These are phyloP conservation scores for Peromyscus nudipes DNA, from an alignment of 2,797 vertebrate genomes.

Conservation along the genomic window DNA sequence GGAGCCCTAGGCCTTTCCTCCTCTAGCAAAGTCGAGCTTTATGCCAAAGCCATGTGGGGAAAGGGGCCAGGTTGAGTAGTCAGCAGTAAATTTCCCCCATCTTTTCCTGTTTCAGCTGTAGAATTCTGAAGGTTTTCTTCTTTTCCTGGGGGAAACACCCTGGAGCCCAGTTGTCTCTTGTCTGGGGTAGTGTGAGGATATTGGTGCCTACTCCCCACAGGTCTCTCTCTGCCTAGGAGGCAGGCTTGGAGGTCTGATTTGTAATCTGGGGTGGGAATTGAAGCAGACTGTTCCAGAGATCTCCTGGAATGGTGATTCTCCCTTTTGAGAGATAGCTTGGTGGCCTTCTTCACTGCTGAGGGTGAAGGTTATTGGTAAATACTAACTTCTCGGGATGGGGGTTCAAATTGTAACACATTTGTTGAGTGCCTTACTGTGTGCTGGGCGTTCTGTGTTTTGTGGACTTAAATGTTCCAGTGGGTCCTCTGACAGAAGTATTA, in stretches of 20 bases:
- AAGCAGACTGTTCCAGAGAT: neutral
- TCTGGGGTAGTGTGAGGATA: neutral
- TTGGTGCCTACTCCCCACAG: neutral
- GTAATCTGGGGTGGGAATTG: neutral
- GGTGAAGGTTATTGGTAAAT: constrained; percentile 11
- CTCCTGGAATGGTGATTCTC: neutral
- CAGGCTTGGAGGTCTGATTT: neutral
- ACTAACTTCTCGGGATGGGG: neutral
- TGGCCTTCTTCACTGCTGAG: neutral
- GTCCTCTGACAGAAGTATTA: neutral
- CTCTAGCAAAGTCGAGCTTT: neutral
- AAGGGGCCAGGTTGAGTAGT: neutral
- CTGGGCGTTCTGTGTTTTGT: neutral
- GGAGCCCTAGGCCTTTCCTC: neutral
- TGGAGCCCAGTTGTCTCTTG: neutral
- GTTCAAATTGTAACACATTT: neutral
- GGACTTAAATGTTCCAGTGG: neutral
- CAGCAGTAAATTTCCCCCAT: neutral
- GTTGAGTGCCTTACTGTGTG: neutral
- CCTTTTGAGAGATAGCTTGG: neutral
- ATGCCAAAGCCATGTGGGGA: neutral
- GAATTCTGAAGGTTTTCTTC: neutral
- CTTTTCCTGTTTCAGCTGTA: neutral
- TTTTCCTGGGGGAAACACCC: neutral
- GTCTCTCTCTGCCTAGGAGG: neutral